Evolutionary conservation across 2,888 invertebrate species (phyloP).

Genomic region (Lithophane ornitopus): DNA sequence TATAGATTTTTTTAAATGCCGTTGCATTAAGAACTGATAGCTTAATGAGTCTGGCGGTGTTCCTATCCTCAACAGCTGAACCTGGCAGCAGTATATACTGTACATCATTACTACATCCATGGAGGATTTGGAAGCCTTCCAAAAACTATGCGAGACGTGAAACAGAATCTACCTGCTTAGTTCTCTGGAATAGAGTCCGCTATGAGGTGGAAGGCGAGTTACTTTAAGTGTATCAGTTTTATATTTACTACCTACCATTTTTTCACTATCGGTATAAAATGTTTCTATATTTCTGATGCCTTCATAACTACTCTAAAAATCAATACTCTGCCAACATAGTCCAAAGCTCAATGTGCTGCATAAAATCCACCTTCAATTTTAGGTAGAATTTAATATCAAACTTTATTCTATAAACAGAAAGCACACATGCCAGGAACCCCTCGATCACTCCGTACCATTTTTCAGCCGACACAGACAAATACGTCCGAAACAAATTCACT

Average conservation of each 20-base stretch:
- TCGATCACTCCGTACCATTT: conserved; percentile 38
- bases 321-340: neutral
- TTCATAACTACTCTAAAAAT: neutral
- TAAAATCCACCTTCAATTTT: conserved; percentile 10
- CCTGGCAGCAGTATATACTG: conserved; percentile 40
- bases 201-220: conserved; percentile 11
- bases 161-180: conserved; percentile 60
- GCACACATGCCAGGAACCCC: neutral
- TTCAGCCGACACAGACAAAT: conserved; percentile 54
- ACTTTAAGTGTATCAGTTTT: conserved; percentile 20
- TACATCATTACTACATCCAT: conserved; percentile 55
- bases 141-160: conserved; percentile 50
- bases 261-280: neutral
- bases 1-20: neutral
- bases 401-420: neutral
- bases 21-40: conserved; percentile 26
- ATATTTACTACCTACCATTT: neutral
- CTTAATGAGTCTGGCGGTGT: conserved; percentile 40
- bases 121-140: conserved; percentile 55
- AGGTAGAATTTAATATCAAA: conserved; percentile 18
- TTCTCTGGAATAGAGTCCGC: conserved; percentile 29
- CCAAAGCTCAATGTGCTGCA: conserved; percentile 7
- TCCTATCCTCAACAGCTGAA: conserved; percentile 34
- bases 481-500: conserved; percentile 62
- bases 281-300: neutral